Base-by-base conservation (phyloP, 2,888 invertebrate species). In the Aporophyla lueneburgensis region DNA sequence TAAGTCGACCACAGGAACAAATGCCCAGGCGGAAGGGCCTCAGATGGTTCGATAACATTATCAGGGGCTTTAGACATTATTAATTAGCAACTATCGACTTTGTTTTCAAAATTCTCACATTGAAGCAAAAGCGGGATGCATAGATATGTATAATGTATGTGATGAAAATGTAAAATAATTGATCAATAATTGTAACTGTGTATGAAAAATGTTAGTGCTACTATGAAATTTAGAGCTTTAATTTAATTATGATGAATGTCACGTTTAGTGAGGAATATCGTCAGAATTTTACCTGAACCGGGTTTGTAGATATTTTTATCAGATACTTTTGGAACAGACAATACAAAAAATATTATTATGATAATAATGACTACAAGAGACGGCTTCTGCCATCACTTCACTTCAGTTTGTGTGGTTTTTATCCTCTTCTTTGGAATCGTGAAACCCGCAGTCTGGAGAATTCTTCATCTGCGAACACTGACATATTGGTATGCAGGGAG, bases 401-500 rank as follows among this genome's bases (percentile, higher is more conserved):
- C 16, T 49, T 33, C 67, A 71, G 7, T 27, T 4, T 16, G 4
- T 4, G 21, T 68, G 0, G 5, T 9, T 43, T 0, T 33, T n/a
- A 49, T 58, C 0, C 51, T 59, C 53, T 59, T 68, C 7, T 75
- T 67, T 68, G 24, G 53, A 16, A 10, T 9, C 16, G 3, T 43
- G 49, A 21, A 27, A 43, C 0, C 6, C 21, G 69, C 83, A 83
- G 7, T 83, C 71, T 27, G 58, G n/a, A 24, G 73, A 24, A 51
- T 71, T 0, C 14, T 46, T 33, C 84, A 84, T 75, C 61, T 83
- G 21, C 1, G 59, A 4, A n/a, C 83, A 83, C 49, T 71, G 63
- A 58, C 83, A 82, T 61, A 21, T 51, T 12, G 68, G 79, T 71
- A 71, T 65, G 33, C 83, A 83, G 0, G 80, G 61, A 14, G 80